Percentiles rank a stretch among this genome's conserved stretches.
Conservation (phyloP, 2,113 vertebrate species). For the Bos javanicus region DNA sequence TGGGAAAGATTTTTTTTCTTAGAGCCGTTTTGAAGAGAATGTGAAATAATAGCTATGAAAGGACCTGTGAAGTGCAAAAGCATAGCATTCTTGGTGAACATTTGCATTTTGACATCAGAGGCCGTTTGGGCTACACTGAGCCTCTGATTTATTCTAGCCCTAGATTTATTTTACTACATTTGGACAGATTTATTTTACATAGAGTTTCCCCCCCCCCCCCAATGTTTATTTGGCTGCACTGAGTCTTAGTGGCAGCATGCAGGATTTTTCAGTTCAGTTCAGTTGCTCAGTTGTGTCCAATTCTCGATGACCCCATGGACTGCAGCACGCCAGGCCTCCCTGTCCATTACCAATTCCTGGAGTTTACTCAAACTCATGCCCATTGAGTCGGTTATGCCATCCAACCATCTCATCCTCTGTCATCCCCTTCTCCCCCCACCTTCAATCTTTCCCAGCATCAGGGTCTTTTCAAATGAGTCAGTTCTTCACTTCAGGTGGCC, state of each 20-base stretch:
- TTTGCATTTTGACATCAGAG: conserved; percentile 27
- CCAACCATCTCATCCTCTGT: not conserved
- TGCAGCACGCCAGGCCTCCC: not conserved
- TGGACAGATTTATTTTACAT: not conserved
- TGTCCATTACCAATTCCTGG: not conserved
- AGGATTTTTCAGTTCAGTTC: not conserved
- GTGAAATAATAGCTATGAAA: not conserved
- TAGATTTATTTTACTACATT: not conserved
- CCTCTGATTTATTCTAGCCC: not conserved
- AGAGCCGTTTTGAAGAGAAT: not conserved
- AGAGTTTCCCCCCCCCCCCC: not conserved
- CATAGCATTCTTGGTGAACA: not conserved
- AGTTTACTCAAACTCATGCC: not conserved
- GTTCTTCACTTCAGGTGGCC: not conserved
- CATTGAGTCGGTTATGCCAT: not conserved
- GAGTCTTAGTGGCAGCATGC: not conserved
- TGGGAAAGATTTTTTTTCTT: not conserved
- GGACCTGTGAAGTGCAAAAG: not conserved
- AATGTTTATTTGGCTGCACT: not conserved
- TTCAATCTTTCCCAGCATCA: not conserved
- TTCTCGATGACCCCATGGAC: not conserved
- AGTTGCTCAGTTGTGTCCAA: not conserved
- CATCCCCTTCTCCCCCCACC: not conserved
- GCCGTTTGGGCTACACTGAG: not conserved
- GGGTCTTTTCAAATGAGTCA: not conserved